phyloP scores from a whole-genome alignment of 1,140 invertebrate genomes.

The Anoplophora glabripennis region DNA sequence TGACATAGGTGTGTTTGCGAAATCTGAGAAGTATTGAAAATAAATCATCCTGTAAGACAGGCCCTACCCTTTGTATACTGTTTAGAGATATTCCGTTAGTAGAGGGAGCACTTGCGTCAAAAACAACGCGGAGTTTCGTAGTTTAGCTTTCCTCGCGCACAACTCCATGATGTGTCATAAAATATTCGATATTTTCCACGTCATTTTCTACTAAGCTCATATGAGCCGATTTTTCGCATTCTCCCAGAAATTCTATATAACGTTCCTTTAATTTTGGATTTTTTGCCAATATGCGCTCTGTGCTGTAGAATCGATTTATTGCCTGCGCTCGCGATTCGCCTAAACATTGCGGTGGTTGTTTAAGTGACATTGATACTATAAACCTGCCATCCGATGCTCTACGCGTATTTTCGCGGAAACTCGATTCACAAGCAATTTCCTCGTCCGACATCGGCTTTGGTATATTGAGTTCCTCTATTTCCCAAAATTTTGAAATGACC shows the following conservation, averaged over 20 bases:
- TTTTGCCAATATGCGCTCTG: slow-evolving; percentile 1
- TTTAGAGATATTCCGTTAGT: no score
- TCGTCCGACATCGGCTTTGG: background rate
- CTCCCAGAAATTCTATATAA: background rate
- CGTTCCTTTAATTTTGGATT: background rate
- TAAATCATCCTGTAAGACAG: slow-evolving; percentile 35
- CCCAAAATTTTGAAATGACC: background rate
- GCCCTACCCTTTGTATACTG: slow-evolving; percentile 32
- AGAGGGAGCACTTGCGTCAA: no score
- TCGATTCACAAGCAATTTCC: background rate
- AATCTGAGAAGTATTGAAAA: slow-evolving; percentile 48
- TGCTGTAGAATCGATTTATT: background rate
- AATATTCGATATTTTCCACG: slow-evolving; percentile 23
- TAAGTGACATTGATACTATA: background rate
- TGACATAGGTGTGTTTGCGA: slow-evolving; percentile 44
- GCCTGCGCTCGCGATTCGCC: no score
- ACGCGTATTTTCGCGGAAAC: background rate
- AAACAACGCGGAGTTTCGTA: slow-evolving; percentile 43
- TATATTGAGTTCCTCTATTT: background rate
- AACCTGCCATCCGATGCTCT: slow-evolving; percentile 1
- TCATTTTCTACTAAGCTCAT: background rate
- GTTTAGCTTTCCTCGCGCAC: slow-evolving; percentile 30
- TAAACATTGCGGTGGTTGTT: background rate
- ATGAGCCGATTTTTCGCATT: slow-evolving; percentile 4
- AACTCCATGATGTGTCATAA: slow-evolving; percentile 47